Evolutionary conservation across 2,113 vertebrate species (phyloP).

Genomic region (Elephantulus edwardii): DNA sequence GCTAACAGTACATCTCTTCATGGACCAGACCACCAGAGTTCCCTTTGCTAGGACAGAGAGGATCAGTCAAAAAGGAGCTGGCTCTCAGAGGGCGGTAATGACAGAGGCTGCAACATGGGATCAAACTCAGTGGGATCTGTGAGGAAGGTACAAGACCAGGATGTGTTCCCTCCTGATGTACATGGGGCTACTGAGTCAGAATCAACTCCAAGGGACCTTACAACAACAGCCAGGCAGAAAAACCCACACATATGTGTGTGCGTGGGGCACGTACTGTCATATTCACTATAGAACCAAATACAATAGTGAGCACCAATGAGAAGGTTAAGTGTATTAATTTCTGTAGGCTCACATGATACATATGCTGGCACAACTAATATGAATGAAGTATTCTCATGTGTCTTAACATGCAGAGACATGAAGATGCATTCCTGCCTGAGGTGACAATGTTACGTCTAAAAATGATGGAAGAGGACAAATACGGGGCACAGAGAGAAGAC

Average conservation of each 20-base stretch:
- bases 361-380: not conserved
- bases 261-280: not conserved
- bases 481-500: fast-evolving
- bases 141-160: not conserved
- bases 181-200: not conserved
- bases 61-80: not conserved
- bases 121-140: not conserved
- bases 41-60: too few species aligned
- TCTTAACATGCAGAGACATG: not conserved
- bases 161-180: not conserved
- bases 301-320: not conserved
- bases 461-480: not conserved
- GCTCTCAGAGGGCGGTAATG: not conserved
- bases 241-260: not conserved
- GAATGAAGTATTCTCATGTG: not conserved
- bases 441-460: not conserved
- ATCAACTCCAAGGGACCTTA: not conserved
- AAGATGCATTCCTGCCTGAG: not conserved
- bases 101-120: not conserved
- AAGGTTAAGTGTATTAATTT: not conserved
- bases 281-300: not conserved
- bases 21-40: too few species aligned
- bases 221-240: not conserved
- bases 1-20: too few species aligned
- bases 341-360: not conserved